Conservation (phyloP, 2,113 vertebrate genomes). For the Pogonocichla stellata region DNA sequence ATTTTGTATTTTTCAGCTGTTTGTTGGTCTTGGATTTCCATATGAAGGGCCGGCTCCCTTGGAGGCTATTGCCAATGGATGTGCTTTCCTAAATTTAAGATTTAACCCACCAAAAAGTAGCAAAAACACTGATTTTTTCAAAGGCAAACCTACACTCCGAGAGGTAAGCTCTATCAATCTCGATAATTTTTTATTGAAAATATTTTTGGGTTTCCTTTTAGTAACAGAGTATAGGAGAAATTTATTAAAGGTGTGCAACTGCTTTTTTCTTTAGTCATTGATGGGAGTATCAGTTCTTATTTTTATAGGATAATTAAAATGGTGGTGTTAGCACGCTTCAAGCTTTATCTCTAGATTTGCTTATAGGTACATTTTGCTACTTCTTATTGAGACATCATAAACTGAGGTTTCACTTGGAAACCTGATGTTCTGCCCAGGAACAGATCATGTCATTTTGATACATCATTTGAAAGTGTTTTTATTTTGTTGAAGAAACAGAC, state of each 20-base stretch:
- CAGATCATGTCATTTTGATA: background rate
- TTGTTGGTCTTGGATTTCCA: slow-evolving; percentile 97
- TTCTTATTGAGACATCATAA: background rate
- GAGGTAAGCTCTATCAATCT: slow-evolving; percentile 79
- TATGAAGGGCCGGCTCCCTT: slow-evolving; percentile 96
- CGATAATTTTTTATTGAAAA: background rate
- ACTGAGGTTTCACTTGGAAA: background rate
- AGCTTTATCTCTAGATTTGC: background rate
- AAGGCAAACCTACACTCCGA: slow-evolving; percentile 95
- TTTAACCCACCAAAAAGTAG: slow-evolving; percentile 96
- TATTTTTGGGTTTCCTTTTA: background rate
- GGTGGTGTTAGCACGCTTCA: background rate
- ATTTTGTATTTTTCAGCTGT: slow-evolving; percentile 81
- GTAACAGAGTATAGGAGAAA: background rate
- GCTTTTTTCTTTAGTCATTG: background rate
- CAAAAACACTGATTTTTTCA: slow-evolving; percentile 99
- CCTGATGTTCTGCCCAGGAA: background rate
- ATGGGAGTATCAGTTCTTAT: background rate
- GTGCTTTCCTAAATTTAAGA: slow-evolving; percentile 93
- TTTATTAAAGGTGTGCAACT: background rate
- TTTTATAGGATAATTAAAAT: background rate
- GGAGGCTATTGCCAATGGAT: slow-evolving; percentile 97
- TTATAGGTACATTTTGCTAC: background rate
- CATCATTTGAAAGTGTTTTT: background rate
- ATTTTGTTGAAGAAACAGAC: background rate